phyloP scores from a whole-genome alignment of 2,113 vertebrate species.

The Felis chaus region DNA sequence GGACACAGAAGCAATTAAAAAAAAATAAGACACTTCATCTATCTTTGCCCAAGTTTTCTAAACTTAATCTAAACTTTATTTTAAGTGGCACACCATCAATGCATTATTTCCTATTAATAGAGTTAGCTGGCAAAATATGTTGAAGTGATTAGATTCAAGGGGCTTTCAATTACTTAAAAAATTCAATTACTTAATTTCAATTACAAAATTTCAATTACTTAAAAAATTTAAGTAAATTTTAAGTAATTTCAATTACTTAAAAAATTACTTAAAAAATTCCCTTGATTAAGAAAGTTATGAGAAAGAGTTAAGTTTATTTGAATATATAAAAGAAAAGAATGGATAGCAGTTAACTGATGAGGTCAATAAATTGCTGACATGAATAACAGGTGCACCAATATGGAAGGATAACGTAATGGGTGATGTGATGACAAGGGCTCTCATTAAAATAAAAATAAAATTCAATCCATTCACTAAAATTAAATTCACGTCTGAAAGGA shows the following conservation, averaged over 20 bases:
- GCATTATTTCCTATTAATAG: neutral
- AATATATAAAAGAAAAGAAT: neutral
- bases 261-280: neutral
- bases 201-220: constrained; percentile 14
- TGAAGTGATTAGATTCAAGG: constrained; percentile 9
- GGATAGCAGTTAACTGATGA: neutral
- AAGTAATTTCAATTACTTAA: constrained; percentile 9
- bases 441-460: constrained; percentile 31
- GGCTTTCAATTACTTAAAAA: neutral
- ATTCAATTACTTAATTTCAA: too few species aligned
- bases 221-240: too few species aligned
- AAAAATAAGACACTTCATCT: neutral
- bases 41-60: neutral
- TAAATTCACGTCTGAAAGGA: constrained; percentile 2
- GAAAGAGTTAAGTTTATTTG: neutral
- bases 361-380: neutral
- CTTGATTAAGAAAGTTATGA: neutral
- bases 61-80: constrained; percentile 36
- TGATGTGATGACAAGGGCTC: neutral
- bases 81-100: neutral
- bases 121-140: neutral
- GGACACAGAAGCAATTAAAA: neutral
- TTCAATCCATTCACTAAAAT: constrained; percentile 2
- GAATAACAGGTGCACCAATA: neutral
- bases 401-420: neutral